Percentiles rank a stretch among this genome's conserved stretches.
phyloP scores from a whole-genome alignment of 2,113 vertebrate genomes.

The Desmodus rotundus region DNA sequence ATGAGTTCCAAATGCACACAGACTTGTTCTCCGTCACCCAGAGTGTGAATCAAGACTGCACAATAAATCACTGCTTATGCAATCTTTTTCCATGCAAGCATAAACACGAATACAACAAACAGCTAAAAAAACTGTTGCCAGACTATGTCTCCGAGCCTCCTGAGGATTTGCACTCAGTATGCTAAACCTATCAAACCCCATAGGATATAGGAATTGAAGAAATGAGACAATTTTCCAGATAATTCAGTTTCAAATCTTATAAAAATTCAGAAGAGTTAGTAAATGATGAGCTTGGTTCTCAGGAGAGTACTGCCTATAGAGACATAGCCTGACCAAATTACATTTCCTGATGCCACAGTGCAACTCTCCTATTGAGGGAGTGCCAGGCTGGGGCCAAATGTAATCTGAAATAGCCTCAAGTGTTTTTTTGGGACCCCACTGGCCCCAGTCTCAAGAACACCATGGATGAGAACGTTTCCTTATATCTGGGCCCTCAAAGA shows the following conservation, averaged over 20 bases:
- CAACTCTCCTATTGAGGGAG: background rate
- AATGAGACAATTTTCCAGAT: background rate
- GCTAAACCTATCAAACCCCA: background rate
- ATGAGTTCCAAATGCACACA: background rate
- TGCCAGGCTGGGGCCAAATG: background rate
- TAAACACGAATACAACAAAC: conserved; percentile 40
- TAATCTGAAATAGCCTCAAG: background rate
- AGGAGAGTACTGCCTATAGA: background rate
- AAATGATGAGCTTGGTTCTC: background rate
- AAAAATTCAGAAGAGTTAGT: conserved; percentile 1
- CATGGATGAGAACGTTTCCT: background rate
- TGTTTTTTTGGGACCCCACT: background rate
- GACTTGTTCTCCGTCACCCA: background rate
- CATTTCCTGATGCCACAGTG: background rate
- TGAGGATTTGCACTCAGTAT: conserved; percentile 17
- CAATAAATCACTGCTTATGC: conserved; percentile 26
- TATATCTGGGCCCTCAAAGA: background rate
- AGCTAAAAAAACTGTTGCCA: conserved; percentile 42
- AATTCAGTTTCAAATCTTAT: conserved; percentile 3
- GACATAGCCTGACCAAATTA: background rate
- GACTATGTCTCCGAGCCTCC: background rate
- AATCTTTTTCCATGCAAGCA: conserved; percentile 38
- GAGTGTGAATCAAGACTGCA: background rate
- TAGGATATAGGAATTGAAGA: background rate
- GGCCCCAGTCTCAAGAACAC: background rate